Conservation (phyloP, 2,888 invertebrate genomes). For the Pocota personata region DNA sequence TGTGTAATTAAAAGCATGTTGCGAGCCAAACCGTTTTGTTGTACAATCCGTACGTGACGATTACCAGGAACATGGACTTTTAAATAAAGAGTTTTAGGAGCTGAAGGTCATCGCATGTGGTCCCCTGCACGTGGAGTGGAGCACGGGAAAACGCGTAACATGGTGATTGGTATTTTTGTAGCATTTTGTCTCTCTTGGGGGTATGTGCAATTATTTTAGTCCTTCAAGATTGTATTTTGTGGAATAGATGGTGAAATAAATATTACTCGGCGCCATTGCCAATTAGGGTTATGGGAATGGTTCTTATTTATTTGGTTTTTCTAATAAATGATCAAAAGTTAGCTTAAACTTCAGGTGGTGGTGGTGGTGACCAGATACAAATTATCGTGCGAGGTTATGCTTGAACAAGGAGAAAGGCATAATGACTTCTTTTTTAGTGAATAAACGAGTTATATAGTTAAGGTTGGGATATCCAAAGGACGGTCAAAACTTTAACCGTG, state of each 20-base stretch:
- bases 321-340: not conserved
- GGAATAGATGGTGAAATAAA: constrained; percentile 13
- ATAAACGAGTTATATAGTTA: no score
- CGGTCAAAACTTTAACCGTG: no score
- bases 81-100: constrained; percentile 60
- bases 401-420: no score
- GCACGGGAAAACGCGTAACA: constrained; percentile 33
- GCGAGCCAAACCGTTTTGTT: constrained; percentile 72
- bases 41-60: constrained; percentile 72
- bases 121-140: constrained; percentile 16
- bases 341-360: no score
- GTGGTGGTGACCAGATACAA: no score
- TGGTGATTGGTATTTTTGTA: constrained; percentile 57
- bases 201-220: constrained; percentile 34
- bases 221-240: not conserved
- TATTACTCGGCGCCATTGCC: constrained; percentile 48
- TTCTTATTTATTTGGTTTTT: not conserved
- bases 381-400: no score
- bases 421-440: no score
- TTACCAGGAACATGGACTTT: constrained; percentile 68
- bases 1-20: constrained; percentile 73
- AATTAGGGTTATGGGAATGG: constrained; percentile 13
- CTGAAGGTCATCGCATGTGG: constrained; percentile 71
- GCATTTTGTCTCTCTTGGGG: constrained; percentile 21
- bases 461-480: no score